A percentile compares a stretch with the other conserved stretches of the same genome.
These are phyloP conservation scores for Myathropa florea DNA, from an alignment of 2,888 invertebrate genomes.

Conservation along the genomic window DNA sequence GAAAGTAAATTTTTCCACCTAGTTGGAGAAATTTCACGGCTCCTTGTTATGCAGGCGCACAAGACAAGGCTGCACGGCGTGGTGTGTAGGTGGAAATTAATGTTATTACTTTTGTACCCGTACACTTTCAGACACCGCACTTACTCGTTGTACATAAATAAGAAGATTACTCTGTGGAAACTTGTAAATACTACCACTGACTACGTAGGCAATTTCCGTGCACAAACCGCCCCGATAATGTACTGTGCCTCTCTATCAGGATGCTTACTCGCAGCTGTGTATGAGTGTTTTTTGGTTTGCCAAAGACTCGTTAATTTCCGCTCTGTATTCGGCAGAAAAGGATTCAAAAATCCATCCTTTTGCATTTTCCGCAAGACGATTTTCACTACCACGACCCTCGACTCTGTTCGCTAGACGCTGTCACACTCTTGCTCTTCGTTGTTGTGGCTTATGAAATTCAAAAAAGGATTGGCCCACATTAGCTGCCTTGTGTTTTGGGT, in stretches of 20 bases:
- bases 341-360: slow-evolving; percentile 61
- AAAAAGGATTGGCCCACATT: slow-evolving; percentile 71
- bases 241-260: slow-evolving; percentile 9
- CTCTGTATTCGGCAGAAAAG: slow-evolving; percentile 53
- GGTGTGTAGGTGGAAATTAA: slow-evolving; percentile 71
- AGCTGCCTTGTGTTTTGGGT: slow-evolving; percentile 37
- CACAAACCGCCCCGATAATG: slow-evolving; percentile 54
- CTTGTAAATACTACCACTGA: slow-evolving; percentile 71
- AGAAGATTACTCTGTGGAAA: slow-evolving; percentile 73
- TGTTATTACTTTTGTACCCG: slow-evolving; percentile 73
- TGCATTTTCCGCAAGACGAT: slow-evolving; percentile 63
- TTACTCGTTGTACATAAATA: slow-evolving; percentile 73
- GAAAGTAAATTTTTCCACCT: slow-evolving; percentile 67
- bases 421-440: slow-evolving; percentile 47
- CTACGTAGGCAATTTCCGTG: slow-evolving; percentile 69
- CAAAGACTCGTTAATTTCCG: slow-evolving; percentile 69
- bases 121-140: slow-evolving; percentile 67
- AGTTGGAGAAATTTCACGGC: slow-evolving; percentile 65
- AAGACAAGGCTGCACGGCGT: slow-evolving; percentile 19
- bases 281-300: slow-evolving; percentile 51
- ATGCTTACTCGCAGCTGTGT: slow-evolving; percentile 29
- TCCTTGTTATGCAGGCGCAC: slow-evolving; percentile 24
- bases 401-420: slow-evolving; percentile 1
- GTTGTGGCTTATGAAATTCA: slow-evolving; percentile 67
- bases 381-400: slow-evolving; percentile 40